Conservation (phyloP, 1,140 invertebrate genomes). For the Steinernema khuongi region DNA sequence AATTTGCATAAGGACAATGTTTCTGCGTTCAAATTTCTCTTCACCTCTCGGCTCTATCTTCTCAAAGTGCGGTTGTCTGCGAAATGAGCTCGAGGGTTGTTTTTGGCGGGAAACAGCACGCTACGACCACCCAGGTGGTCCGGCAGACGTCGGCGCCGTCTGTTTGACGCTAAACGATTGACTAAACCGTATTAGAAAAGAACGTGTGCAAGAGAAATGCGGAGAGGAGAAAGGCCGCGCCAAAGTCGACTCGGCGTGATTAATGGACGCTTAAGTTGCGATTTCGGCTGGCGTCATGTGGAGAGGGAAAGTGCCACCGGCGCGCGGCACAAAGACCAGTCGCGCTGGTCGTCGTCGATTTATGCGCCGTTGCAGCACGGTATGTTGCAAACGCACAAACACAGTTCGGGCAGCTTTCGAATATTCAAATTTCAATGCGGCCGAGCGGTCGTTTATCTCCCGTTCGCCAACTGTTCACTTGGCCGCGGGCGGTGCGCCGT, state of each 20-base stretch:
- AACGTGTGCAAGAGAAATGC: neutral
- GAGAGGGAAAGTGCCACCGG: slow-evolving; percentile 14
- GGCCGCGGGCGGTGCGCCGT: neutral
- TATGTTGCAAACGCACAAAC: slow-evolving; percentile 10
- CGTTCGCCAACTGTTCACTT: neutral
- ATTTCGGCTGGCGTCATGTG: slow-evolving; percentile 16
- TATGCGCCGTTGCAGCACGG: neutral
- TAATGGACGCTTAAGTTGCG: slow-evolving; percentile 16
- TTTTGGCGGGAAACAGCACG: neutral
- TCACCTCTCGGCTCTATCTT: neutral
- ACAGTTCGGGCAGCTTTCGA: neutral
- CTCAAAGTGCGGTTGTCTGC: no score
- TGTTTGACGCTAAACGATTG: neutral
- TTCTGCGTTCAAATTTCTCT: neutral
- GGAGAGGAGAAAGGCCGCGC: neutral
- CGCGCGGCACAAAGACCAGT: slow-evolving; percentile 14
- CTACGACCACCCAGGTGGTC: slow-evolving; percentile 5
- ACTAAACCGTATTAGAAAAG: slow-evolving; percentile 8
- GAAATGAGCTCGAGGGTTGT: no score
- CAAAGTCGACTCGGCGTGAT: neutral
- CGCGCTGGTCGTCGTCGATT: neutral
- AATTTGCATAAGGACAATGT: slow-evolving; percentile 15
- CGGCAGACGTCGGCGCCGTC: neutral
- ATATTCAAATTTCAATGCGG: slow-evolving; percentile 5
- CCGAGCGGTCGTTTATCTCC: neutral